A percentile compares a stretch with the other conserved stretches of the same genome.
phyloP scores from a whole-genome alignment of 2,797 vertebrate genomes.

The Anguilla anguilla region DNA sequence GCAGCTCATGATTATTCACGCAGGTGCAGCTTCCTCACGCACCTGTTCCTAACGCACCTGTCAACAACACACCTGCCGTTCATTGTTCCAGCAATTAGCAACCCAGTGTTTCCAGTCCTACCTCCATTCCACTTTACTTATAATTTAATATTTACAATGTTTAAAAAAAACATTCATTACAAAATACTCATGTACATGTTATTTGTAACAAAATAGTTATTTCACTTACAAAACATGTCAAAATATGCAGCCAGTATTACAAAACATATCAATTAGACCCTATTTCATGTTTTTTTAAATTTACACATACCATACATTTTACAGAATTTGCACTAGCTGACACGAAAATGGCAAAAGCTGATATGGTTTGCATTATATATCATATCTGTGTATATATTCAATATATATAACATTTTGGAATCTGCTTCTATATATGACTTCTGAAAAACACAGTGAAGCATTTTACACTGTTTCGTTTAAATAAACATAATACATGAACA shows the following conservation, averaged over 20 bases:
- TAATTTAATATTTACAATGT: constrained; percentile 71
- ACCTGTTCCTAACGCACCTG: background rate
- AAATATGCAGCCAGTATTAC: background rate
- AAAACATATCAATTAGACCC: background rate
- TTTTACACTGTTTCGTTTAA: background rate
- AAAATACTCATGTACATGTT: constrained; percentile 94
- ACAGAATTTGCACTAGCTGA: background rate
- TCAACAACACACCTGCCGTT: background rate
- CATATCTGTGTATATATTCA: background rate
- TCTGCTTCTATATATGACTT: background rate
- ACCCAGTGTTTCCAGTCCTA: background rate
- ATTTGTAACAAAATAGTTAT: constrained; percentile 91
- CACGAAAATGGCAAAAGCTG: background rate
- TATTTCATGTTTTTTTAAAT: background rate
- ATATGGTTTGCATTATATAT: background rate
- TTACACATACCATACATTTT: background rate
- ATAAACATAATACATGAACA: background rate
- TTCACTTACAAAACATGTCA: constrained; percentile 58
- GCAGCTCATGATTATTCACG: background rate
- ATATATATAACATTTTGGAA: background rate
- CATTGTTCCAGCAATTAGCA: background rate
- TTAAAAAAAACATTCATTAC: constrained; percentile 87
- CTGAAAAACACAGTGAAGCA: background rate
- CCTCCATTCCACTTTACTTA: background rate
- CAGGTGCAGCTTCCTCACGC: background rate